phyloP scores from a whole-genome alignment of 1,140 invertebrate species.

The Pectinophora gossypiella region DNA sequence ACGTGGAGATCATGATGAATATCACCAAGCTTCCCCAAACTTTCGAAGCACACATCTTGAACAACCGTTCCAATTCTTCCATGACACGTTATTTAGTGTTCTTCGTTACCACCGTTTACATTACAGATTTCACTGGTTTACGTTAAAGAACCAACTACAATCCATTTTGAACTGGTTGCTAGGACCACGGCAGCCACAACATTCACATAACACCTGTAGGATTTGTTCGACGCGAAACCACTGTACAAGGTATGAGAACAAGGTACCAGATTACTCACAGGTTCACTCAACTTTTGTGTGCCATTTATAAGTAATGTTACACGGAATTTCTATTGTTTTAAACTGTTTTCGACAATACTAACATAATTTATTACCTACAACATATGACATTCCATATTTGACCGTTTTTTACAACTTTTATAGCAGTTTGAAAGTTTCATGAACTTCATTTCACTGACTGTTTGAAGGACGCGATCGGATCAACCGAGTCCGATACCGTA shows the following conservation, averaged over 20 bases:
- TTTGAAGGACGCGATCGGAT: constrained; percentile 4
- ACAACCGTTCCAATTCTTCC: constrained; percentile 61
- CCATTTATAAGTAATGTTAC: constrained; percentile 12
- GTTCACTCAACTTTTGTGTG: constrained; percentile 67
- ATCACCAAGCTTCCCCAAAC: constrained; percentile 30
- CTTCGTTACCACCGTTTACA: background rate
- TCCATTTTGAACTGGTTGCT: constrained; percentile 42
- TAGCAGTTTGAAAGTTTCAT: constrained; percentile 10
- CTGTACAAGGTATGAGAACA: constrained; percentile 19
- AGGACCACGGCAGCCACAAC: constrained; percentile 57
- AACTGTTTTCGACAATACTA: background rate
- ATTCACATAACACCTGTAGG: constrained; percentile 56
- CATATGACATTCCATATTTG: background rate
- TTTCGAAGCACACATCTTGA: constrained; percentile 48
- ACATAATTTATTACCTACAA: background rate
- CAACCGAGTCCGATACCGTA: background rate
- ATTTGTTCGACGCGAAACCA: constrained; percentile 44
- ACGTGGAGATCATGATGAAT: constrained; percentile 25
- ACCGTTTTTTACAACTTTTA: constrained; percentile 7
- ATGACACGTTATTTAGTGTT: constrained; percentile 40
- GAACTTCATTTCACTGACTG: constrained; percentile 2
- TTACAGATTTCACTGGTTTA: background rate
- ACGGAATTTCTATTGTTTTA: background rate
- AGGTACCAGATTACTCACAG: constrained; percentile 45
- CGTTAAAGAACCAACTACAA: background rate